Base-by-base conservation (phyloP, 2,888 invertebrate species). In the Cryptosula pallasiana region DNA sequence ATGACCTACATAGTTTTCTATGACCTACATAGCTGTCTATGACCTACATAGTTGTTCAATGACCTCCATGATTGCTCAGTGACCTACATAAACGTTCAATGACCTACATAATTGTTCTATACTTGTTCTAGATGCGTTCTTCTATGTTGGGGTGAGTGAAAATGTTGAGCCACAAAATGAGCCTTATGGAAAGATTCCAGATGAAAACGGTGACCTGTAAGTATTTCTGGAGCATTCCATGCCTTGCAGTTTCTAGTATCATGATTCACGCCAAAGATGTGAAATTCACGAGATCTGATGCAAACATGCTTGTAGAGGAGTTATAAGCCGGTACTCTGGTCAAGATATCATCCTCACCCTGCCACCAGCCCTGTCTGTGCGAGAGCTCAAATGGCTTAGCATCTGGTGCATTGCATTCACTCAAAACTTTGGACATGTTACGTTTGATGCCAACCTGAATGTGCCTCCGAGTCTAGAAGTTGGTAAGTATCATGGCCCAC, bases 371-470 rank as follows among this genome's bases (percentile, higher is more conserved):
- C 35, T 71, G 5, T 71, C 73, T 13, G 35, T 73, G 23, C 1
- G 20, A 20, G 55, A 55, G 34, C 29, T 70, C 73, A 54, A 58
- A 20, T 71, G 69, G 27, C 13, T 73, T 29, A 27, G 71, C 20
- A 3, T 73, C 5, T 73, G 57, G 57, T 73, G 73, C 32, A 73
- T 73, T 23, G 23, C 1, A 1, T 58, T n/a, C 34, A 32, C 71
- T 9, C 45, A 69, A 25, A 45, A 73, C 55, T 73, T 73, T 71
- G 73, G 73, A 16, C 1, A 73, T n/a, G 71, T 73, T 2, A 1
- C 25, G 27, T 32, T 73, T 34, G 36, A 58, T 5, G 34, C 25
- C 1, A 35, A 55, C 25, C 32, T 55, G 20, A 57, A 71, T 34
- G 20, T 58, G 5, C 58, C 34, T n/a, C 45, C 45, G 20, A 45